A percentile compares a stretch with the other conserved stretches of the same genome.
Conservation (phyloP, 64 coral and sea anemone species). For the Platygyra sinensis region DNA sequence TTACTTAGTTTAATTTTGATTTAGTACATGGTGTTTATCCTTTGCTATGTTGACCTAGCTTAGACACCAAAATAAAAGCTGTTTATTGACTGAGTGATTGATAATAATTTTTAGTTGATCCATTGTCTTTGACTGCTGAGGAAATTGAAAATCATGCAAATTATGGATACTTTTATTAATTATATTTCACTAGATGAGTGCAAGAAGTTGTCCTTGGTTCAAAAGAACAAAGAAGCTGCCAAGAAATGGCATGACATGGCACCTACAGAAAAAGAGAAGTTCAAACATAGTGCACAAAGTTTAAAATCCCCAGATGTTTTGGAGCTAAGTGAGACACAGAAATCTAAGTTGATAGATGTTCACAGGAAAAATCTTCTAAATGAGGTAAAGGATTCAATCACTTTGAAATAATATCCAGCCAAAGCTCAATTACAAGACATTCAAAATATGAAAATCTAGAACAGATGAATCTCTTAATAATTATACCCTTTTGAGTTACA, state of each 20-base stretch:
- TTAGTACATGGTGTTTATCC: neutral
- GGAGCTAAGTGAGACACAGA: constrained; percentile 46
- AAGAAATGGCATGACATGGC: constrained; percentile 53
- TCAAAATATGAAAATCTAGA: neutral
- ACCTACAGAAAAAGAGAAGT: constrained; percentile 47
- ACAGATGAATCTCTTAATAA: neutral
- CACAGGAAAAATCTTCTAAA: constrained; percentile 52
- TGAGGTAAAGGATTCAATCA: constrained; percentile 22
- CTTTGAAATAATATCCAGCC: neutral
- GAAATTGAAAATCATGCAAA: neutral
- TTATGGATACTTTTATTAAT: too few relatives aligned
- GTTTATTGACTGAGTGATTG: neutral
- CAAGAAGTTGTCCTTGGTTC: constrained; percentile 49
- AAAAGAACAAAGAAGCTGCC: constrained; percentile 53
- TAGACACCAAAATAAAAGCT: too few relatives aligned
- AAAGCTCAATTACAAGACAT: neutral
- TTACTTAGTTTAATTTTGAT: too few relatives aligned
- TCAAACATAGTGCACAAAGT: constrained; percentile 47
- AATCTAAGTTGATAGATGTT: constrained; percentile 41
- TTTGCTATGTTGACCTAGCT: neutral
- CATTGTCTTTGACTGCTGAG: neutral
- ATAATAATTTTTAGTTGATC: neutral
- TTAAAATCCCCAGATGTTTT: constrained; percentile 58
- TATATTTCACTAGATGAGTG: constrained; percentile 46
- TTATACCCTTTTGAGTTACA: neutral